A percentile compares a stretch with the other conserved stretches of the same genome.
phyloP scores from a whole-genome alignment of 1,140 invertebrate genomes.

The Atta colombica region DNA sequence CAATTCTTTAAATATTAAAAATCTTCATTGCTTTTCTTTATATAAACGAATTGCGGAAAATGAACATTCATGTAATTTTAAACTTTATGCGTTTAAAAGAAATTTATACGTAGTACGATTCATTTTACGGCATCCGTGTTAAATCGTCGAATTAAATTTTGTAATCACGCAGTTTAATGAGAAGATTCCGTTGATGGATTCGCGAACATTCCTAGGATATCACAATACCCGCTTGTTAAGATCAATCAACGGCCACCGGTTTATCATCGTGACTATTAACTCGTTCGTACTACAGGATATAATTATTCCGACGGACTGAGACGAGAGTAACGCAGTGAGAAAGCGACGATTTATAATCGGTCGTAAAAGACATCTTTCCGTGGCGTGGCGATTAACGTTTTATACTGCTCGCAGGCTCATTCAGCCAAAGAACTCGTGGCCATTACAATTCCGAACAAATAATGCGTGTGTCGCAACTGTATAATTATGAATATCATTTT shows the following conservation, averaged over 20 bases:
- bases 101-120: not conserved
- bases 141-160: constrained; percentile 39
- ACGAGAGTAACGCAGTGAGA: constrained; percentile 66
- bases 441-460: constrained; percentile 81
- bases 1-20: not conserved
- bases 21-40: not conserved
- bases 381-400: constrained; percentile 75
- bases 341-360: constrained; percentile 77
- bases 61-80: not conserved
- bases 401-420: constrained; percentile 61
- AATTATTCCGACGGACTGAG: constrained; percentile 55
- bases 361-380: constrained; percentile 74
- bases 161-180: constrained; percentile 28
- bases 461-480: constrained; percentile 78
- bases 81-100: not conserved
- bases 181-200: constrained; percentile 32
- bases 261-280: constrained; percentile 62
- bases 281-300: constrained; percentile 37
- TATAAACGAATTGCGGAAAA: not conserved
- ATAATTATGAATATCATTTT: constrained; percentile 82
- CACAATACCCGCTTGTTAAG: constrained; percentile 51
- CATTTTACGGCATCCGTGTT: constrained; percentile 15
- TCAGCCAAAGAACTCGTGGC: constrained; percentile 69
- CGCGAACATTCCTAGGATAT: constrained; percentile 29
- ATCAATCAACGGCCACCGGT: constrained; percentile 57